phyloP scores from a whole-genome alignment of 1,140 invertebrate species.

The Drosophila malerkotliana region DNA sequence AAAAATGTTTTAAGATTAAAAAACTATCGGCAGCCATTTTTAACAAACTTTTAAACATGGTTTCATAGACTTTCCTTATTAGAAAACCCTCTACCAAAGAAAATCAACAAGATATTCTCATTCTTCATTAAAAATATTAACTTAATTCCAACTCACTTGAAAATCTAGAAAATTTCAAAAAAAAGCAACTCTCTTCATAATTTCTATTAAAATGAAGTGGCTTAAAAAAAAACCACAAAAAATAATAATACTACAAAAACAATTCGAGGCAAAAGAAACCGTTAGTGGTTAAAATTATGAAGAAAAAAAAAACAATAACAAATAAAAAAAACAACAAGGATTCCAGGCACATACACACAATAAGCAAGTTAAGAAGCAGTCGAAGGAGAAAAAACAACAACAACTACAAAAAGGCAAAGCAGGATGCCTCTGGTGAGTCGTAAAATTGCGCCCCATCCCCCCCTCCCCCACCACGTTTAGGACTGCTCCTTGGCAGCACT shows the following conservation, averaged over 20 bases:
- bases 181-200: conserved; percentile 10
- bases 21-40: too few species aligned
- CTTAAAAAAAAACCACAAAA: neutral
- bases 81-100: too few species aligned
- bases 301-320: conserved; percentile 23
- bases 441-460: conserved; percentile 58
- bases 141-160: neutral
- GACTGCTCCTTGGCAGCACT: conserved; percentile 27
- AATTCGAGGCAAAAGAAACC: conserved; percentile 22
- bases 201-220: conserved; percentile 19
- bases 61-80: too few species aligned
- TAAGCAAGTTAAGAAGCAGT: conserved; percentile 37
- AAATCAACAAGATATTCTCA: too few species aligned
- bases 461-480: neutral
- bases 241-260: conserved; percentile 41
- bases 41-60: too few species aligned
- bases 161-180: neutral
- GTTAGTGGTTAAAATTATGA: conserved; percentile 37
- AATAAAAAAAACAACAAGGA: conserved; percentile 39
- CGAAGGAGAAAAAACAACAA: conserved; percentile 12
- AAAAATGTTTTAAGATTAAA: too few species aligned
- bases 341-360: conserved; percentile 62
- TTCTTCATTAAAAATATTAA: neutral
- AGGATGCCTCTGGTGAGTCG: conserved; percentile 65
- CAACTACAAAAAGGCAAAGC: conserved; percentile 15